These are phyloP conservation scores for Tenebrio molitor DNA, from an alignment of 1,140 invertebrate genomes.

Conservation along the genomic window DNA sequence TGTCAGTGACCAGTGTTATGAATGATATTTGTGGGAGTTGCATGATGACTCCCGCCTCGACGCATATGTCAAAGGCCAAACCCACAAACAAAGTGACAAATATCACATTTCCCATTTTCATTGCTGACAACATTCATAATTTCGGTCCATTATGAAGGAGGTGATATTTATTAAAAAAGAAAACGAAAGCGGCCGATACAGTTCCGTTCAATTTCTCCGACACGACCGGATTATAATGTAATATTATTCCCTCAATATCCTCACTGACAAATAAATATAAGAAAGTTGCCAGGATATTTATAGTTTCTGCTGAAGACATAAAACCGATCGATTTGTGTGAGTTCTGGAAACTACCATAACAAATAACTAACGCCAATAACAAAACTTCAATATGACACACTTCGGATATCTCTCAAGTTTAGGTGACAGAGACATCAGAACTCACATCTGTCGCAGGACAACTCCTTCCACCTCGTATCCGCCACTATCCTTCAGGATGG, in stretches of 20 bases:
- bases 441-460: constrained; percentile 56
- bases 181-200: background rate
- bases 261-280: constrained; percentile 27
- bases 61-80: constrained; percentile 30
- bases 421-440: constrained; percentile 63
- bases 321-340: constrained; percentile 55
- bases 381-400: constrained; percentile 64
- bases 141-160: background rate
- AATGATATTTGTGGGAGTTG: background rate
- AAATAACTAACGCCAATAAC: constrained; percentile 61
- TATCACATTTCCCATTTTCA: constrained; percentile 22
- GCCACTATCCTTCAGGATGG: constrained; percentile 27
- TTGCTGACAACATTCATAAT: constrained; percentile 17
- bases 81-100: constrained; percentile 29
- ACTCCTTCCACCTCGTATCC: constrained; percentile 29
- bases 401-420: constrained; percentile 60
- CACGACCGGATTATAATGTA: constrained; percentile 31
- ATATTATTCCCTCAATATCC: constrained; percentile 17
- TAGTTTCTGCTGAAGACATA: constrained; percentile 51
- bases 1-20: background rate
- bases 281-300: constrained; percentile 46
- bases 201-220: background rate
- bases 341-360: constrained; percentile 56
- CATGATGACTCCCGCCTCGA: constrained; percentile 25
- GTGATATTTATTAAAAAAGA: constrained; percentile 32